Evolutionary conservation across 2,888 invertebrate genomes (phyloP).

Genomic region (Limnephilus auricula): DNA sequence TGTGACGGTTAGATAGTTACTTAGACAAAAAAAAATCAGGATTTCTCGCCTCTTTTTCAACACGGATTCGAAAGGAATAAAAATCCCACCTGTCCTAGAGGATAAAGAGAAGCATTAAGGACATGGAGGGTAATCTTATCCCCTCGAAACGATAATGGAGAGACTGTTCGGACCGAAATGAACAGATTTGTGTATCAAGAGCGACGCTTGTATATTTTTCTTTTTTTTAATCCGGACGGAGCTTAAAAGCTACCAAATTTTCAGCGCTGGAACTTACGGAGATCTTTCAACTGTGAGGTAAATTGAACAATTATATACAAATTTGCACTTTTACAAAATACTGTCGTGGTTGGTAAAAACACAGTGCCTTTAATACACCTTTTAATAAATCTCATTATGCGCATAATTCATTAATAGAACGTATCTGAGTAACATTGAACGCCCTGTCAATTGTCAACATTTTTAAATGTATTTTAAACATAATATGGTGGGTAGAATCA

Average conservation of each 20-base stretch:
- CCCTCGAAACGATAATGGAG: conserved; percentile 29
- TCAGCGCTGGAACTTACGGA: background rate
- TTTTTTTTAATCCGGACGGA: conserved; percentile 11
- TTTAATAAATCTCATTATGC: no score
- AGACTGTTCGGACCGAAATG: conserved; percentile 28
- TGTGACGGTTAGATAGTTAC: background rate
- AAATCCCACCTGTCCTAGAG: conserved; percentile 13
- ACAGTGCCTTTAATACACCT: no score
- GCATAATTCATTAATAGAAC: no score
- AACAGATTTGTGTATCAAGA: conserved; percentile 38
- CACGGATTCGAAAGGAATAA: background rate
- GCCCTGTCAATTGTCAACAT: no score
- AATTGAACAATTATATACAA: no score
- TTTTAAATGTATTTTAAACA: no score
- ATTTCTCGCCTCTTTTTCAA: background rate
- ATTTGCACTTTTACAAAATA: no score
- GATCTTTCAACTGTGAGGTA: background rate
- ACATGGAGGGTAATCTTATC: conserved; percentile 17
- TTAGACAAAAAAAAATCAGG: background rate
- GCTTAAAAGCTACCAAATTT: conserved; percentile 11
- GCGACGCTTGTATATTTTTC: conserved; percentile 41
- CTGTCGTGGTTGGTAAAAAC: no score
- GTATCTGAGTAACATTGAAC: no score
- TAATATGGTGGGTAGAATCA: no score
- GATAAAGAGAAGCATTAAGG: conserved; percentile 4